A percentile compares a stretch with the other conserved stretches of the same genome.
phyloP scores from a whole-genome alignment of 2,113 vertebrate genomes.

The Chaetura pelagica region DNA sequence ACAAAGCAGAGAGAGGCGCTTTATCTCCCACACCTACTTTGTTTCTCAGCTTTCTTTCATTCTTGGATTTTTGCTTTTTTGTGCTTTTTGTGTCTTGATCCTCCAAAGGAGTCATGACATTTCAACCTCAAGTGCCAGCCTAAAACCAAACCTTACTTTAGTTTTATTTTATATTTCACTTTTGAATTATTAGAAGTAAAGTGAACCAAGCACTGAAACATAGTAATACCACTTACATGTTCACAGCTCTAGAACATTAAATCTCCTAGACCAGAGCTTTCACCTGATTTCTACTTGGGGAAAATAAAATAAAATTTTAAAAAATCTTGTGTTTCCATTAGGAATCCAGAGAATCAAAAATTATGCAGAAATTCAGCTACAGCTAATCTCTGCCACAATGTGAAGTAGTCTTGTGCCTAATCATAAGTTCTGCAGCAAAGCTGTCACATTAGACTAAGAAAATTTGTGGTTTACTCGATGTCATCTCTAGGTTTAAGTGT shows the following conservation, averaged over 20 bases:
- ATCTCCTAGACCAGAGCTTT: neutral
- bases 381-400: neutral
- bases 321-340: neutral
- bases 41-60: neutral
- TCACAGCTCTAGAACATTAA: neutral
- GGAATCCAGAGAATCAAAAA: neutral
- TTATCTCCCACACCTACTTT: neutral
- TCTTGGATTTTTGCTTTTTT: neutral
- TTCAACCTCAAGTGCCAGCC: neutral
- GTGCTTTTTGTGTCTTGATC: neutral
- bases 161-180: neutral
- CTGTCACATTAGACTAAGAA: neutral
- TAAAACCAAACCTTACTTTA: neutral
- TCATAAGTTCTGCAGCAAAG: neutral
- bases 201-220: neutral
- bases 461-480: neutral
- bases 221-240: neutral
- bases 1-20: neutral
- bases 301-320: neutral
- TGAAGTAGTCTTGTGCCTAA: neutral
- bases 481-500: neutral
- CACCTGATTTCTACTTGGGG: neutral
- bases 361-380: neutral
- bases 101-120: neutral
- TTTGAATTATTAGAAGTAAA: neutral